phyloP scores from a whole-genome alignment of 2,113 vertebrate genomes.

The Neomonachus schauinslandi region DNA sequence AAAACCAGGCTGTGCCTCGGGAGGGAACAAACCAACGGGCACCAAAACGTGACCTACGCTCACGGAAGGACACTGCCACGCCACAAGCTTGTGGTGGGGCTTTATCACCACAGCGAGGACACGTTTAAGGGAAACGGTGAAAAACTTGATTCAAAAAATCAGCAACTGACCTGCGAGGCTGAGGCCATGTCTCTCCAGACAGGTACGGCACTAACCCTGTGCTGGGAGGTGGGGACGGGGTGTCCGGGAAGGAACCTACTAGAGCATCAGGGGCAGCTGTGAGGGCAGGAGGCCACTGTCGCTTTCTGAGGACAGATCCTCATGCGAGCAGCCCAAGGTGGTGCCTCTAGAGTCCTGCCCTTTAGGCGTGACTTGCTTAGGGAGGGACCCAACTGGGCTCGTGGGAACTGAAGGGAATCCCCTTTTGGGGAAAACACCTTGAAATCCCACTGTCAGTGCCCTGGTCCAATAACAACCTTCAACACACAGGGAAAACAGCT shows the following conservation, averaged over 20 bases:
- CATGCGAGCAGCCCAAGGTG: fast-evolving
- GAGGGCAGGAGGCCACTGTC: no score
- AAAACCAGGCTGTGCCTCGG: background rate
- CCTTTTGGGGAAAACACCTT: fast-evolving
- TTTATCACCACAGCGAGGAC: background rate
- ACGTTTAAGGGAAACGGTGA: background rate
- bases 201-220: fast-evolving
- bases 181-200: background rate
- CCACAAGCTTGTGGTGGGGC: fast-evolving
- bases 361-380: fast-evolving
- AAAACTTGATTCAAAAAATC: background rate
- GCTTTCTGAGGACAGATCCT: background rate
- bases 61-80: fast-evolving
- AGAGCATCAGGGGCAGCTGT: fast-evolving
- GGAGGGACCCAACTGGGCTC: fast-evolving
- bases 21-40: fast-evolving
- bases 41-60: fast-evolving
- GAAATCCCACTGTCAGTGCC: fast-evolving
- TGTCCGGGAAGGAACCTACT: background rate
- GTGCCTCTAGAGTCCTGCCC: background rate
- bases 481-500: fast-evolving
- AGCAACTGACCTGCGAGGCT: no score
- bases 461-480: background rate
- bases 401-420: background rate
- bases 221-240: background rate